These are phyloP conservation scores for Clarias fuscus DNA, from an alignment of 2,797 vertebrate species.

Conservation along the genomic window DNA sequence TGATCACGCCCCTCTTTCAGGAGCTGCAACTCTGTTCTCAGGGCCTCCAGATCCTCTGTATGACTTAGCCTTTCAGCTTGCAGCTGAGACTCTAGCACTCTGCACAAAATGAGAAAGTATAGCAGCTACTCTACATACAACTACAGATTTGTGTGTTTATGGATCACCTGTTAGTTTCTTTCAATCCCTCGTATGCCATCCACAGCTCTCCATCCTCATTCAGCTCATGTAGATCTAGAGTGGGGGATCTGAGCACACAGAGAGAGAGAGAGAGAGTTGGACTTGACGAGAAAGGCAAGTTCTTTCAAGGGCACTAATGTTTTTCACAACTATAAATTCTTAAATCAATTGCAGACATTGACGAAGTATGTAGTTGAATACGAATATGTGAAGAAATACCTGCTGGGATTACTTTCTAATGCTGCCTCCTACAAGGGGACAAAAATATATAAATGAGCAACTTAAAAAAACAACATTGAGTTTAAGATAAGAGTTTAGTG, in stretches of 20 bases:
- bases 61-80: slow-evolving; percentile 81
- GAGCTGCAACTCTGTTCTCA: slow-evolving; percentile 82
- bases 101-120: slow-evolving; percentile 54
- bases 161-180: slow-evolving; percentile 91
- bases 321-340: not conserved
- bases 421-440: slow-evolving; percentile 34
- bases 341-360: not conserved
- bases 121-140: not conserved
- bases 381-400: slow-evolving; percentile 24
- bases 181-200: slow-evolving; percentile 91
- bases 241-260: slow-evolving; percentile 59
- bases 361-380: not conserved
- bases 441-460: not conserved
- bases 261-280: not conserved
- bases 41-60: slow-evolving; percentile 74
- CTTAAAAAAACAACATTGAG: not conserved
- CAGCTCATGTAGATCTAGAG: slow-evolving; percentile 83
- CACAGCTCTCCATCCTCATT: slow-evolving; percentile 96
- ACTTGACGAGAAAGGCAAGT: not conserved
- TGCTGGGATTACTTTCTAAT: slow-evolving; percentile 49
- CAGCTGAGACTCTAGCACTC: slow-evolving; percentile 87
- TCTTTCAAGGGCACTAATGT: not conserved
- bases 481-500: not conserved
- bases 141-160: not conserved
- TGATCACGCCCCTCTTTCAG: slow-evolving; percentile 85